Percentiles rank a stretch among this genome's conserved stretches.
These are phyloP conservation scores for Palloptera scutellata DNA, from an alignment of 2,888 invertebrate genomes.

Conservation along the genomic window DNA sequence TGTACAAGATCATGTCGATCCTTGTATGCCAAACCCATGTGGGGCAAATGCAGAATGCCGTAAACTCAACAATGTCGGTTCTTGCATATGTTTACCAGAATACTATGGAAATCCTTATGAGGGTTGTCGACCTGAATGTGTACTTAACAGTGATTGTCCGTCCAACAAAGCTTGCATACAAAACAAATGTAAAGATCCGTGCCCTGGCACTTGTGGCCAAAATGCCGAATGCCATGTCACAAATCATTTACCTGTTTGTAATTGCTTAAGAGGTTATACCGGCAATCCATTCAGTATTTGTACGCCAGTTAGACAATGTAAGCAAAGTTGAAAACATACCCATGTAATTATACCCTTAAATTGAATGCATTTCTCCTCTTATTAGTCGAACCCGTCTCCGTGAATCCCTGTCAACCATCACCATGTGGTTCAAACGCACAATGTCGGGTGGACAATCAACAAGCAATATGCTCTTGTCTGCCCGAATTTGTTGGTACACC, in stretches of 20 bases:
- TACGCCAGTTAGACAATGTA: constrained; percentile 67
- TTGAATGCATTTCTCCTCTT: background rate
- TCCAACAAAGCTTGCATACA: constrained; percentile 77
- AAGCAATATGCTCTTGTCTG: constrained; percentile 75
- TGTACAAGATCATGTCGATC: constrained; percentile 61
- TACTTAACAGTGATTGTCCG: constrained; percentile 80
- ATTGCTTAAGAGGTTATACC: constrained; percentile 72
- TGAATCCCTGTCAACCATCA: constrained; percentile 70
- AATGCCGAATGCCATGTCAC: constrained; percentile 78
- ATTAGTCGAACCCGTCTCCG: constrained; percentile 54
- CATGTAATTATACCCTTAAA: background rate
- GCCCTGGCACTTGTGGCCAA: constrained; percentile 77
- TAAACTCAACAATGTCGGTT: constrained; percentile 72
- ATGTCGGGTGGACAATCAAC: constrained; percentile 67
- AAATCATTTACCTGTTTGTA: constrained; percentile 79
- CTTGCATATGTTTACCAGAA: constrained; percentile 76
- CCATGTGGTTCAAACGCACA: constrained; percentile 72
- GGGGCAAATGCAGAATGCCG: constrained; percentile 74
- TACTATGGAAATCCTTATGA: constrained; percentile 72
- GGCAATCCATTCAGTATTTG: constrained; percentile 78
- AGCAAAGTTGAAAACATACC: constrained; percentile 51
- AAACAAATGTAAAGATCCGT: constrained; percentile 82
- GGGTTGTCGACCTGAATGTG: constrained; percentile 82
- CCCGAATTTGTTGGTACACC: constrained; percentile 76
- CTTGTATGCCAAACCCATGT: constrained; percentile 79